Evolutionary conservation across 2,888 invertebrate species (phyloP).

Genomic region (Cacoxenus indagator): DNA sequence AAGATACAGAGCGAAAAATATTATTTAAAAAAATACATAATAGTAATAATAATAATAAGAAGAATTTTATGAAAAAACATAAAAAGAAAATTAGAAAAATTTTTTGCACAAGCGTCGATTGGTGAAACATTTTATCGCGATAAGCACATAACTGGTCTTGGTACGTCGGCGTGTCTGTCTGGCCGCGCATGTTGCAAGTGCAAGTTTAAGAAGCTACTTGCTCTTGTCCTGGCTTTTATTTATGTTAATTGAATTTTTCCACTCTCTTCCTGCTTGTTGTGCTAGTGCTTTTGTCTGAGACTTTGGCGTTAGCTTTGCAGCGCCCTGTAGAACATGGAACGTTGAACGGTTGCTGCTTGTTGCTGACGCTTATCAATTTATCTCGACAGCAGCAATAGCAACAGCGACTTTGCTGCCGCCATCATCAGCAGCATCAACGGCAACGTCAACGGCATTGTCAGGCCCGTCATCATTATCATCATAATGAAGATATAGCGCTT

Average conservation of each 20-base stretch:
- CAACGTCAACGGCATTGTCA: conserved; percentile 46
- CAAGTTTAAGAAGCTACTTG: too few species aligned
- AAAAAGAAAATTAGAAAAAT: not conserved
- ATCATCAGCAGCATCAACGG: conserved; percentile 17
- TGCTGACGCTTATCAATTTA: conserved; percentile 33
- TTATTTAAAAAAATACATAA: not conserved
- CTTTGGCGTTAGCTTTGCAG: not conserved
- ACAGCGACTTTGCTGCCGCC: too few species aligned
- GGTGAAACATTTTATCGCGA: conserved; percentile 10
- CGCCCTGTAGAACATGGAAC: not conserved
- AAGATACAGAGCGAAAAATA: not conserved
- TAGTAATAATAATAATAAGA: not conserved
- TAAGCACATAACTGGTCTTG: conserved; percentile 15
- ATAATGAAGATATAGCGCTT: conserved; percentile 38
- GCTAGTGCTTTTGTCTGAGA: not conserved
- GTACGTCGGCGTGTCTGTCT: not conserved
- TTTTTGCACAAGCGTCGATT: conserved; percentile 13
- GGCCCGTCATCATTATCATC: conserved; percentile 4
- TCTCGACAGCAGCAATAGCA: conserved; percentile 35
- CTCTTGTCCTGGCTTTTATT: too few species aligned
- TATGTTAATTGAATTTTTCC: too few species aligned
- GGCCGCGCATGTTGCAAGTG: not conserved
- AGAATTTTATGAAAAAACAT: conserved; percentile 1
- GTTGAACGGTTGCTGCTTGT: not conserved
- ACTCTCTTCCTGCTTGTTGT: conserved; percentile 7